phyloP scores from a whole-genome alignment of 2,888 invertebrate species.

The Lissocephala sabroskyi region DNA sequence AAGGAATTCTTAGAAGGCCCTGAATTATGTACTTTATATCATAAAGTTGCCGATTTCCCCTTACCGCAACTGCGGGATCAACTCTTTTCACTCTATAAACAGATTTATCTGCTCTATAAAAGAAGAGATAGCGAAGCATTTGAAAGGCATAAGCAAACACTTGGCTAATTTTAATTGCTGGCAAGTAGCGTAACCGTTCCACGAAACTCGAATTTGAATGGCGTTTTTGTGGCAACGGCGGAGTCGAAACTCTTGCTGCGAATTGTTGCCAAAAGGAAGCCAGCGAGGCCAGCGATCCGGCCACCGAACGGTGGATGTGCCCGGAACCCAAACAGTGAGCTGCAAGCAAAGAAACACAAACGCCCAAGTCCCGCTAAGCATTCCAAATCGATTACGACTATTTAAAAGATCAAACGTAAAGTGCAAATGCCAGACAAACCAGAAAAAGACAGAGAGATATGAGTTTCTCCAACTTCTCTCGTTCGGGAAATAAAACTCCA shows the following conservation, averaged over 20 bases:
- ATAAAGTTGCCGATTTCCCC: too few species aligned
- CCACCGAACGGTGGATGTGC: too few species aligned
- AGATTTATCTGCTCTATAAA: too few species aligned
- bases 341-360: slow-evolving; percentile 20
- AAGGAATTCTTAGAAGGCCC: too few species aligned
- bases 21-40: too few species aligned
- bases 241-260: slow-evolving; percentile 52
- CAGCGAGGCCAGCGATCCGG: slow-evolving; percentile 56
- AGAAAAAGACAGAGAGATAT: slow-evolving; percentile 2
- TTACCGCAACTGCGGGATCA: too few species aligned
- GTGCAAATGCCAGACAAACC: slow-evolving; percentile 1
- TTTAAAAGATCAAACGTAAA: slow-evolving; percentile 50
- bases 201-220: slow-evolving; percentile 21
- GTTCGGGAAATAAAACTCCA: slow-evolving; percentile 63
- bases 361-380: slow-evolving; percentile 59
- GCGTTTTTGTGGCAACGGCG: slow-evolving; percentile 26
- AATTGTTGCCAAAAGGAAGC: slow-evolving; percentile 67
- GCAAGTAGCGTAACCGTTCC: slow-evolving; percentile 53
- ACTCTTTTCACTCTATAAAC: too few species aligned
- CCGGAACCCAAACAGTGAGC: slow-evolving; percentile 9
- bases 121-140: background rate
- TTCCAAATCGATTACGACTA: slow-evolving; percentile 67
- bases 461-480: slow-evolving; percentile 21
- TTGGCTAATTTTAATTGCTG: slow-evolving; percentile 22
- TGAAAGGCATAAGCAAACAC: slow-evolving; percentile 34